A percentile compares a stretch with the other conserved stretches of the same genome.
Conservation (phyloP, 2,888 invertebrate species). For the Eilema griseolum region DNA sequence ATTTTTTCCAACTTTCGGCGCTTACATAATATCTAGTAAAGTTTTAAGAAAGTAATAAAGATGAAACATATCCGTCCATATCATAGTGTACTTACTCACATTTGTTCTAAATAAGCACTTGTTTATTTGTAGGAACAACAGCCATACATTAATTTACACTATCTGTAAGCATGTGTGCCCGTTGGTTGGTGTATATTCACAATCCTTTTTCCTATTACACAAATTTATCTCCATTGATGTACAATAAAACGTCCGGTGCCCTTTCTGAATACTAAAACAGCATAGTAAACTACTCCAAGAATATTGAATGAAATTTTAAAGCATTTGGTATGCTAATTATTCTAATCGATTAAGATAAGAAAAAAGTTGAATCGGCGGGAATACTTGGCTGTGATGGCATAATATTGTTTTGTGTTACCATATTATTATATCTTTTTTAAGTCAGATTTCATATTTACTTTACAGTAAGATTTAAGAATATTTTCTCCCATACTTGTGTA, state of each 20-base stretch:
- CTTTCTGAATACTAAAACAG: neutral
- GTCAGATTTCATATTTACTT: no score
- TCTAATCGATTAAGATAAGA: no score
- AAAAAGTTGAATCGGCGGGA: no score
- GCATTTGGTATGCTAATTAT: no score
- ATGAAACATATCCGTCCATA: conserved; percentile 23
- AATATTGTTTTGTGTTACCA: no score
- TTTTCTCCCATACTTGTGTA: no score
- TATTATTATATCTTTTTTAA: no score
- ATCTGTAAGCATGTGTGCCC: conserved; percentile 63
- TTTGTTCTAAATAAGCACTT: conserved; percentile 45
- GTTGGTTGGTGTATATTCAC: conserved; percentile 63
- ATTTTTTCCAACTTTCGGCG: conserved; percentile 39
- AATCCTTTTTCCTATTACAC: neutral
- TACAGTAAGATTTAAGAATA: no score
- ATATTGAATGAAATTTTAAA: no score
- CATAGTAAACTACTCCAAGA: no score
- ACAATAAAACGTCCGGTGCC: neutral
- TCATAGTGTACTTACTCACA: conserved; percentile 40
- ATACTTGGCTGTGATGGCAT: no score
- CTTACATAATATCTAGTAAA: conserved; percentile 45
- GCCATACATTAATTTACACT: conserved; percentile 44
- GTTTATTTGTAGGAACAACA: conserved; percentile 38
- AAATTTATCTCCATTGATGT: neutral
- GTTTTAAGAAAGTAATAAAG: conserved; percentile 26